These are phyloP conservation scores for Tinamus guttatus DNA, from an alignment of 2,113 vertebrate species.

Conservation along the genomic window DNA sequence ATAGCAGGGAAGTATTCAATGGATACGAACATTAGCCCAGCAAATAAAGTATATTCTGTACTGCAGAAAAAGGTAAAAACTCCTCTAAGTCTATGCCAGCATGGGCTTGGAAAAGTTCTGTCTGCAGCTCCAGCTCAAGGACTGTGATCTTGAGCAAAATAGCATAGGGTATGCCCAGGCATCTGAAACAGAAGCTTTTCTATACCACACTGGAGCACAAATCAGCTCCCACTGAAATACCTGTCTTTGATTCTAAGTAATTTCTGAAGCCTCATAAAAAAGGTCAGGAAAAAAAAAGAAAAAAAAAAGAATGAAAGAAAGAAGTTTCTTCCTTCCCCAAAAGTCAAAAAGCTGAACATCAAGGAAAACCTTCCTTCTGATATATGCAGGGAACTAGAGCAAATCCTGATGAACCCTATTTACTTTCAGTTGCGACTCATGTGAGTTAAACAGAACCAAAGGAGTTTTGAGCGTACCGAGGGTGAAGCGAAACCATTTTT, in stretches of 20 bases:
- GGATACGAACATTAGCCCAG: too few species aligned
- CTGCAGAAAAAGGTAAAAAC: not conserved
- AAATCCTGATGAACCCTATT: not conserved
- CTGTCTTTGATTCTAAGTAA: not conserved
- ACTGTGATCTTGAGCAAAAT: not conserved
- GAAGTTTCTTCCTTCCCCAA: fast-evolving
- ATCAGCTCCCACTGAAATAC: not conserved
- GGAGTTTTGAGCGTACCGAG: not conserved
- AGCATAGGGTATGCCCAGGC: too few species aligned
- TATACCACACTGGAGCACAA: not conserved
- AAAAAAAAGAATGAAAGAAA: not conserved
- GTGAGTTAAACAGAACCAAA: not conserved
- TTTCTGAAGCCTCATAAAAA: not conserved
- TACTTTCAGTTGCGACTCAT: not conserved
- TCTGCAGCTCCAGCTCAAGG: not conserved
- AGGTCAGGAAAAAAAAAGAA: not conserved
- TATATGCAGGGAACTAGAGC: not conserved
- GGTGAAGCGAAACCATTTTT: not conserved
- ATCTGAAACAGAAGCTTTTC: not conserved
- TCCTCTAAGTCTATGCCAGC: not conserved
- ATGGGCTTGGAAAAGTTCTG: not conserved
- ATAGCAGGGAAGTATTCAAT: too few species aligned
- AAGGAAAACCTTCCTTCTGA: not conserved
- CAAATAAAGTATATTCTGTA: not conserved
- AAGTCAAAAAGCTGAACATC: not conserved